Conservation (phyloP, 2,797 vertebrate species). For the Hypotaenidia okinawae region DNA sequence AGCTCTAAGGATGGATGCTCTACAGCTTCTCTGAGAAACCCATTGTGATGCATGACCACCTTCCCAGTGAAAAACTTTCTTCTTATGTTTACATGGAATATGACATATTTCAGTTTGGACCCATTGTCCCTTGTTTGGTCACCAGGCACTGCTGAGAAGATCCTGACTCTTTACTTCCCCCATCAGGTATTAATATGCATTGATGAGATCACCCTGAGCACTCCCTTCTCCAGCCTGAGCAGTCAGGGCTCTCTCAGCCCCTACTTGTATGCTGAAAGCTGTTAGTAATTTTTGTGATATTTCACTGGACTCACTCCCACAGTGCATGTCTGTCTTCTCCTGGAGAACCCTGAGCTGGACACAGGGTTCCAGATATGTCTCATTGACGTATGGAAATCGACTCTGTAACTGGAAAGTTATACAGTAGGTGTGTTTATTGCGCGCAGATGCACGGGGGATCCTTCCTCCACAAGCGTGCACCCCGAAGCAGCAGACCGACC, state of each 20-base stretch:
- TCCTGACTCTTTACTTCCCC: background rate
- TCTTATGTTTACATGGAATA: background rate
- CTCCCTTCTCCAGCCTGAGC: background rate
- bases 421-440: no score
- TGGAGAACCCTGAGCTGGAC: background rate
- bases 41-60: background rate
- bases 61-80: background rate
- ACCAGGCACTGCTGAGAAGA: background rate
- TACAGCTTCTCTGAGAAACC: background rate
- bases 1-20: background rate
- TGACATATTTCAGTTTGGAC: background rate
- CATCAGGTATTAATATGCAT: background rate
- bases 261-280: background rate
- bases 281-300: background rate
- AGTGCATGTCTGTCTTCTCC: background rate
- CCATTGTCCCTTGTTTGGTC: background rate
- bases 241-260: background rate
- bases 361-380: background rate
- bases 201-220: background rate
- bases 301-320: background rate
- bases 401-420: no score
- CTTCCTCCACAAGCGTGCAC: no score
- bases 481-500: no score
- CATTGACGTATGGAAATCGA: no score
- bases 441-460: no score